Percentiles rank a stretch among this genome's conserved stretches.
Conservation (phyloP, 2,888 invertebrate genomes). For the Drosophila antonietae region DNA sequence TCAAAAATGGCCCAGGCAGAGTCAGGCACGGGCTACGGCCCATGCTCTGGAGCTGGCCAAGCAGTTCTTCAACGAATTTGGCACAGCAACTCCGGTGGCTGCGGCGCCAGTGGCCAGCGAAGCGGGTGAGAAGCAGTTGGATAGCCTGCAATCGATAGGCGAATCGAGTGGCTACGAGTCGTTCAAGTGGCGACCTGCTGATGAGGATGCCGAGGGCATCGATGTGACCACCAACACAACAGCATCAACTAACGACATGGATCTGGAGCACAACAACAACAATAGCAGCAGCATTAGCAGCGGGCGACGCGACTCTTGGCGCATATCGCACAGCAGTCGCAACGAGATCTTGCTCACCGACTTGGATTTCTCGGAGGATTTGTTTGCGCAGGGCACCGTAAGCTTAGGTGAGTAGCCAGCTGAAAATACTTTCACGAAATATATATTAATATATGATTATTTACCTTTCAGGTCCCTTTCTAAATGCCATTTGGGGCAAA, state of each 20-base stretch:
- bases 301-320: conserved; percentile 78
- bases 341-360: conserved; percentile 82
- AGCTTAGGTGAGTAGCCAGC: conserved; percentile 79
- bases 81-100: conserved; percentile 25
- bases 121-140: conserved; percentile 82
- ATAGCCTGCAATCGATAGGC: conserved; percentile 89
- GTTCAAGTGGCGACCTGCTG: conserved; percentile 87
- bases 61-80: conserved; percentile 83
- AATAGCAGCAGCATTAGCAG: conserved; percentile 49
- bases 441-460: neutral
- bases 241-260: conserved; percentile 58
- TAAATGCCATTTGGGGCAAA: conserved; percentile 92
- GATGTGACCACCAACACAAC: conserved; percentile 49
- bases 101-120: conserved; percentile 48
- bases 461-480: conserved; percentile 89
- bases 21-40: conserved; percentile 61
- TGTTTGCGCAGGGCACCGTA: conserved; percentile 85
- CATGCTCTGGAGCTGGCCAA: conserved; percentile 83
- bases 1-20: conserved; percentile 81
- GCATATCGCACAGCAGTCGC: conserved; percentile 77
- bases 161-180: conserved; percentile 92
- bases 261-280: conserved; percentile 63
- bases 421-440: neutral
- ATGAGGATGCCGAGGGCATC: conserved; percentile 83
- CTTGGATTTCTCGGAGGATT: conserved; percentile 84